These are phyloP conservation scores for Champsocephalus esox DNA, from an alignment of 2,797 vertebrate species.

Conservation along the genomic window DNA sequence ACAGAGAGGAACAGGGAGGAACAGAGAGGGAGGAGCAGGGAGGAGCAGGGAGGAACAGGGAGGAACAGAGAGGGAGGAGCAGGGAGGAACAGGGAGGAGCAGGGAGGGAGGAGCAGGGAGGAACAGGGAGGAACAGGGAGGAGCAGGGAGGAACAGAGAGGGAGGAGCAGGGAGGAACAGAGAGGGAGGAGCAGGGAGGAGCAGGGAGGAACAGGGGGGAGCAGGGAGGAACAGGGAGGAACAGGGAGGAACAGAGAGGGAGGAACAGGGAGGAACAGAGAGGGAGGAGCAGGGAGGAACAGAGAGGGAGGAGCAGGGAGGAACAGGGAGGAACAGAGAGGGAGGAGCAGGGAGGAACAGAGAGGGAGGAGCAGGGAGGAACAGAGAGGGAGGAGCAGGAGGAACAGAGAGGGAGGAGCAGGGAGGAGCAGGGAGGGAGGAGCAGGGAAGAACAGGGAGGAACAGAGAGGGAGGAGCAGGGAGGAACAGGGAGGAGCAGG, in stretches of 20 bases:
- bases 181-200: background rate
- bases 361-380: background rate
- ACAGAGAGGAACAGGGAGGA: background rate
- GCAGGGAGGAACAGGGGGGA: background rate
- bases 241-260: no score
- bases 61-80: slow-evolving; percentile 7
- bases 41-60: slow-evolving; percentile 1
- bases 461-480: background rate
- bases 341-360: slow-evolving; percentile 5
- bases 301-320: no score
- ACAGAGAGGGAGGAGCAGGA: background rate
- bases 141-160: slow-evolving; percentile 14
- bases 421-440: no score
- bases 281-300: no score
- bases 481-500: background rate
- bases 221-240: slow-evolving; percentile 3
- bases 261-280: slow-evolving; percentile 5
- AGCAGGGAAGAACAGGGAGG: no score
- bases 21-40: background rate
- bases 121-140: background rate
- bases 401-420: no score
- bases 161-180: slow-evolving; percentile 4
- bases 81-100: slow-evolving; percentile 1
- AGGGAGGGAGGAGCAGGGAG: slow-evolving; percentile 7
- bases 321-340: slow-evolving; percentile 11